Conservation (phyloP, 2,888 invertebrate genomes). For the Leucania comma region DNA sequence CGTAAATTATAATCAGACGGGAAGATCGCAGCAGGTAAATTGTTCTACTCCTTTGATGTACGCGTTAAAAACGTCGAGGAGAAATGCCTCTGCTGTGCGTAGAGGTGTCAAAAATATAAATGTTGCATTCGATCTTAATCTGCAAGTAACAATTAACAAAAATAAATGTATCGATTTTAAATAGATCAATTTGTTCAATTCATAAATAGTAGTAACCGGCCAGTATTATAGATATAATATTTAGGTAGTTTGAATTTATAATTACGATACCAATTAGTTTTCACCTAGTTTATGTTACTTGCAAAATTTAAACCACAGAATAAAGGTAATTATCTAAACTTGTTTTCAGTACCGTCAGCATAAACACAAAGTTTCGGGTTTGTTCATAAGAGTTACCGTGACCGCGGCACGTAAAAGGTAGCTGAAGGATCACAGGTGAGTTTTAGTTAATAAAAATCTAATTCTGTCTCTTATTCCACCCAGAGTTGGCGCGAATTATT, state of each 20-base stretch:
- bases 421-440: no score
- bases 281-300: constrained; percentile 70
- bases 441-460: no score
- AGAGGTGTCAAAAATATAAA: no score
- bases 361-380: background rate
- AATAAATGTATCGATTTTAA: constrained; percentile 5
- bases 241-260: constrained; percentile 63
- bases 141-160: background rate
- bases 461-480: no score
- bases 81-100: no score
- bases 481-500: no score
- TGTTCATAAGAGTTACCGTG: background rate
- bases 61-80: no score
- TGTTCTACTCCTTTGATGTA: no score
- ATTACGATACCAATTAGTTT: constrained; percentile 72
- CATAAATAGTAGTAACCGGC: constrained; percentile 3
- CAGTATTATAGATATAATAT: constrained; percentile 37
- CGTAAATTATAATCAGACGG: no score
- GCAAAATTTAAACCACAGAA: constrained; percentile 67
- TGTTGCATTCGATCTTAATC: no score
- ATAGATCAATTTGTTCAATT: constrained; percentile 12
- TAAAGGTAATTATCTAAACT: constrained; percentile 66
- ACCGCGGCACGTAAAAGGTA: no score
- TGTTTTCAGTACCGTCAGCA: constrained; percentile 45
- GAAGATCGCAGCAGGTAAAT: no score